Base-by-base conservation (phyloP, 2,797 vertebrate species). In the Hybognathus amarus region DNA sequence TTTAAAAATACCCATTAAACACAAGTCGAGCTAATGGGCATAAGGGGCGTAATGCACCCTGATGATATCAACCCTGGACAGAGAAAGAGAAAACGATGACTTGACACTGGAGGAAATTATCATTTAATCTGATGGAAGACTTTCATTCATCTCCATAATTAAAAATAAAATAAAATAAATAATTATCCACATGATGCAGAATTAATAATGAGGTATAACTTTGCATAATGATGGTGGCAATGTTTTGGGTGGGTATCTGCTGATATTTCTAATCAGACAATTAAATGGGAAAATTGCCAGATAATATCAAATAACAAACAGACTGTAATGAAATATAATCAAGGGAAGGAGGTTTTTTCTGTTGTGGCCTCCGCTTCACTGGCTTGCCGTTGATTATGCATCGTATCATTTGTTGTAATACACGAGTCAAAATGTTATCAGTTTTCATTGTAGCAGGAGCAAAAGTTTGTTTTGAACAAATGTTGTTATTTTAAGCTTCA, bases 241-340 rank as follows among this genome's bases (percentile, higher is more conserved):
- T 61, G 70, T 90, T 90, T 90, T 92, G 86, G 87, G 90, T 86
- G 91, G 90, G 90, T 85, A 84, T 87, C 87, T 89, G 89, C 86
- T 83, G 85, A 89, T 87, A 88, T 88, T 89, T 85, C 86, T 93
- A 93, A 93, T 92, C 87, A 88, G 84, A 90, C 90, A 92, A 92
- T 94, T 93, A 92, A 81, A 91, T 67, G 11, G 83, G 88, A 91
- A 81, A 92, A 92, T 80, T 93, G 92, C 89, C 88, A 92, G 88
- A 91, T 91, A 89, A 93, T 90, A 86, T 85, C 82, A 86, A 89
- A 90, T 92, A 93, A 93, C 91, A 92, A 93, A 93, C 91, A 91
- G 83, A 89, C 87, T 59, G 89, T 91, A 92, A 92, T 92, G 93
- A 90, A 93, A 86, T 83, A 83, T 83, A 87, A 90, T 89, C 82